These are phyloP conservation scores for Rhadinocentrus ornatus DNA, from an alignment of 2,797 vertebrate genomes.

Conservation along the genomic window DNA sequence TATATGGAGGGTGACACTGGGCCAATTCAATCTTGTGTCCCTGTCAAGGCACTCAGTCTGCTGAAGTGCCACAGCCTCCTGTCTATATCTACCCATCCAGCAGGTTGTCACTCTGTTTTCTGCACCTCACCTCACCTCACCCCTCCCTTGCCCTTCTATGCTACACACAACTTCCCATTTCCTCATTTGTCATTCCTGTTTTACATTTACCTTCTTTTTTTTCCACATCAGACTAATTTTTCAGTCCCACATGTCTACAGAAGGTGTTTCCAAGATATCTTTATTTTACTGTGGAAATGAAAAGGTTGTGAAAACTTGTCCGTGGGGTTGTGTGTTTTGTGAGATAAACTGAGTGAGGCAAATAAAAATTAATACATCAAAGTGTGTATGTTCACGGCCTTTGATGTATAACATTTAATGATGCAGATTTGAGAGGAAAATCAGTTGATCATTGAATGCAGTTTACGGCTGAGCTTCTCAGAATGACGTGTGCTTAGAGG, in stretches of 20 bases:
- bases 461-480: slow-evolving; percentile 41
- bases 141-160: slow-evolving; percentile 34
- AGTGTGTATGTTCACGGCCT: slow-evolving; percentile 28
- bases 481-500: slow-evolving; percentile 31
- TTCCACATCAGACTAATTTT: slow-evolving; percentile 33
- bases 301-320: slow-evolving; percentile 23
- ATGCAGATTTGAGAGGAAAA: slow-evolving; percentile 35
- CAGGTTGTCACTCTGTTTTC: slow-evolving; percentile 55
- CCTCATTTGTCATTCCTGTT: slow-evolving; percentile 63
- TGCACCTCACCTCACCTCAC: slow-evolving; percentile 42
- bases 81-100: slow-evolving; percentile 39
- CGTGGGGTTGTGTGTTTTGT: slow-evolving; percentile 25
- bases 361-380: slow-evolving; percentile 25
- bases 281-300: slow-evolving; percentile 5
- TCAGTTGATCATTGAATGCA: slow-evolving; percentile 32
- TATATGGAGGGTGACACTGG: slow-evolving; percentile 78
- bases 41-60: slow-evolving; percentile 49
- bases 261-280: slow-evolving; percentile 29
- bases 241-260: slow-evolving; percentile 14
- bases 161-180: slow-evolving; percentile 60
- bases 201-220: slow-evolving; percentile 39
- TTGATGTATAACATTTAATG: slow-evolving; percentile 52
- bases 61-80: slow-evolving; percentile 35
- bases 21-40: slow-evolving; percentile 76
- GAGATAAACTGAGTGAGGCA: slow-evolving; percentile 32